Percentiles rank a stretch among this genome's conserved stretches.
phyloP scores from a whole-genome alignment of 2,113 vertebrate genomes.

The Siphamia tubifer region DNA sequence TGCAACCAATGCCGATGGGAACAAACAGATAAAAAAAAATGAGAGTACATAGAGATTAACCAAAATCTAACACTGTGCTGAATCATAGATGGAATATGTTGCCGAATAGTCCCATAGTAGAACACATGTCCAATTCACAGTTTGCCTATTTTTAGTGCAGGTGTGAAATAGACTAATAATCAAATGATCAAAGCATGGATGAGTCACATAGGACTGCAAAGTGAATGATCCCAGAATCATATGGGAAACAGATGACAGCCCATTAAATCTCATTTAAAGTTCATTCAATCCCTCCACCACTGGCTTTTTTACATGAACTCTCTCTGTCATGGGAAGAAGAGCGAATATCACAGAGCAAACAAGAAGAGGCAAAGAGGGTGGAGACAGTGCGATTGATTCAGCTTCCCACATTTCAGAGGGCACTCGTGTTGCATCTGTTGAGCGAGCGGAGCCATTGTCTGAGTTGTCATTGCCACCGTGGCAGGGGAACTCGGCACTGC shows the following conservation, averaged over 20 bases:
- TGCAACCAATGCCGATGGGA: slow-evolving; percentile 55
- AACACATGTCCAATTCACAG: neutral
- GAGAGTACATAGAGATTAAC: no score
- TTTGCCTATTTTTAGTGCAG: neutral
- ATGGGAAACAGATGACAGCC: slow-evolving; percentile 15
- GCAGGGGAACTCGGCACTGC: slow-evolving; percentile 33
- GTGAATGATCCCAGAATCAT: neutral
- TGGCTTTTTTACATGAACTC: slow-evolving; percentile 20
- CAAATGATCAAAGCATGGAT: slow-evolving; percentile 6
- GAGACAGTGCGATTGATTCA: slow-evolving; percentile 52
- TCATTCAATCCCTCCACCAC: slow-evolving; percentile 16
- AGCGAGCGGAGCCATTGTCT: slow-evolving; percentile 59
- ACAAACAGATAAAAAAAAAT: slow-evolving; percentile 39
- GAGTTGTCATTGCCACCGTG: slow-evolving; percentile 52
- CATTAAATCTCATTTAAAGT: slow-evolving; percentile 11
- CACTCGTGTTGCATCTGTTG: slow-evolving; percentile 50
- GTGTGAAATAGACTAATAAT: neutral
- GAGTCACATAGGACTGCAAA: neutral
- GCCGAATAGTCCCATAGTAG: neutral
- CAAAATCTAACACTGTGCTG: slow-evolving; percentile 9
- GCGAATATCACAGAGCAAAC: slow-evolving; percentile 49
- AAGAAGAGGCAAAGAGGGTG: slow-evolving; percentile 47
- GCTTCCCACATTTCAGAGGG: slow-evolving; percentile 50
- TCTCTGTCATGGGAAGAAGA: slow-evolving; percentile 29
- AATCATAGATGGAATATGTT: neutral